Evolutionary conservation across 2,888 invertebrate genomes (phyloP).

Genomic region (Julus scandinavius): DNA sequence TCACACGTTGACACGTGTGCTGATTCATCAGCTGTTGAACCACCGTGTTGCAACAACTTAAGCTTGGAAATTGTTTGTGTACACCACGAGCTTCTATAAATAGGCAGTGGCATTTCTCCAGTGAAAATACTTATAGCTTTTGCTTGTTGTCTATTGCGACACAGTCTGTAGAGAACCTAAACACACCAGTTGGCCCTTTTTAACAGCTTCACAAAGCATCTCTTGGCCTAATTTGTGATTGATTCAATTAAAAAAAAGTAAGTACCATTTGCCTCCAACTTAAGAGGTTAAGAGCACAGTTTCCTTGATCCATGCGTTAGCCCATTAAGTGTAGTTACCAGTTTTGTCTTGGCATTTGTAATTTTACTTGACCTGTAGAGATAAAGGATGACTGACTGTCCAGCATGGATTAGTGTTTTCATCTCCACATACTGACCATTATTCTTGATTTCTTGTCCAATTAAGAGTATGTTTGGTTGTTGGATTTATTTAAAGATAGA

Average conservation of each 20-base stretch:
- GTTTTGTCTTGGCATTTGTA: neutral
- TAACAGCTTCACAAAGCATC: neutral
- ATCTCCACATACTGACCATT: neutral
- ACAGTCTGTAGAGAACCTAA: neutral
- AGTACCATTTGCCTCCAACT: neutral
- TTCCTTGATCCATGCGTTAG: neutral
- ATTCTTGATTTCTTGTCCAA: neutral
- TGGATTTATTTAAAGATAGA: neutral
- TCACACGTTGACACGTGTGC: neutral
- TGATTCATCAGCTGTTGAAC: constrained; percentile 33
- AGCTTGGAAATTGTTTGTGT: constrained; percentile 23
- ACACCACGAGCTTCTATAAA: constrained; percentile 27
- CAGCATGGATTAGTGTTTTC: neutral
- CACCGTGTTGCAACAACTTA: constrained; percentile 15
- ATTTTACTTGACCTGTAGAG: neutral
- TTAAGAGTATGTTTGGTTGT: neutral
- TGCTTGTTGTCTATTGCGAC: constrained; percentile 28
- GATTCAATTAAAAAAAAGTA: neutral
- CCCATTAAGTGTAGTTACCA: neutral
- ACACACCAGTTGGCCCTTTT: neutral
- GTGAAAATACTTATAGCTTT: constrained; percentile 13
- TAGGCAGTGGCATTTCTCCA: constrained; percentile 27
- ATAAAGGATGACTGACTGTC: neutral
- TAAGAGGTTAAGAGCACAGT: too few species aligned
- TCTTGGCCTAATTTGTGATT: neutral